Conservation (phyloP, 2,113 vertebrate genomes). For the Penelope pileata region DNA sequence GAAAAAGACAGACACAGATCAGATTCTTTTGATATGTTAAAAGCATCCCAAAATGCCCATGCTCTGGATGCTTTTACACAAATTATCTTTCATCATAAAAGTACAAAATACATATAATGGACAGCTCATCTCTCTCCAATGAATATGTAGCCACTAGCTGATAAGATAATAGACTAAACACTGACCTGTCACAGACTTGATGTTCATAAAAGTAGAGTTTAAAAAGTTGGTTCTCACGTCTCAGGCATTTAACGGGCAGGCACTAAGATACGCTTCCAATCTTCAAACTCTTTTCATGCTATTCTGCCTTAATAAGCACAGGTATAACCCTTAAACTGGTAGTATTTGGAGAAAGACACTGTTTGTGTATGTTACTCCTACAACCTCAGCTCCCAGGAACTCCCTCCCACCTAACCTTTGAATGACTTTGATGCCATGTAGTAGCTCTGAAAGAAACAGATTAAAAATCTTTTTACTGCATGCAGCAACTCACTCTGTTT, state of each 20-base stretch:
- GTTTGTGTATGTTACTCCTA: neutral
- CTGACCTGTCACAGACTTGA: conserved; percentile 55
- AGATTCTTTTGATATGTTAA: conserved; percentile 73
- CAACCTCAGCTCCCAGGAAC: neutral
- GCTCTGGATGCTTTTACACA: conserved; percentile 67
- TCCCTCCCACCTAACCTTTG: conserved; percentile 27
- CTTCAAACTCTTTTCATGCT: neutral
- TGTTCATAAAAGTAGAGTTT: conserved; percentile 53
- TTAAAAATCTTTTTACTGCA: neutral
- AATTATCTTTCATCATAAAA: conserved; percentile 73
- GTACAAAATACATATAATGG: conserved; percentile 70
- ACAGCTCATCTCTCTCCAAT: conserved; percentile 67
- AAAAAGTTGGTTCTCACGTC: conserved; percentile 47
- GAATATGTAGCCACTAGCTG: conserved; percentile 65
- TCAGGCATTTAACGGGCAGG: conserved; percentile 41
- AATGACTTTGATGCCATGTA: neutral
- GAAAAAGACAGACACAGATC: conserved; percentile 64
- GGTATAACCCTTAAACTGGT: neutral
- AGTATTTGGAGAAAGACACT: neutral
- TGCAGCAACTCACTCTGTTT: neutral
- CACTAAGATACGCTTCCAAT: neutral
- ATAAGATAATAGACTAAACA: conserved; percentile 69
- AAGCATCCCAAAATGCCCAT: conserved; percentile 69
- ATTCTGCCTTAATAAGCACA: conserved; percentile 16
- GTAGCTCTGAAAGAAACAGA: neutral